phyloP scores from a whole-genome alignment of 30 jellyfish, hydroid and myxozoan genomes.

The Calvadosia cruxmelitensis region DNA sequence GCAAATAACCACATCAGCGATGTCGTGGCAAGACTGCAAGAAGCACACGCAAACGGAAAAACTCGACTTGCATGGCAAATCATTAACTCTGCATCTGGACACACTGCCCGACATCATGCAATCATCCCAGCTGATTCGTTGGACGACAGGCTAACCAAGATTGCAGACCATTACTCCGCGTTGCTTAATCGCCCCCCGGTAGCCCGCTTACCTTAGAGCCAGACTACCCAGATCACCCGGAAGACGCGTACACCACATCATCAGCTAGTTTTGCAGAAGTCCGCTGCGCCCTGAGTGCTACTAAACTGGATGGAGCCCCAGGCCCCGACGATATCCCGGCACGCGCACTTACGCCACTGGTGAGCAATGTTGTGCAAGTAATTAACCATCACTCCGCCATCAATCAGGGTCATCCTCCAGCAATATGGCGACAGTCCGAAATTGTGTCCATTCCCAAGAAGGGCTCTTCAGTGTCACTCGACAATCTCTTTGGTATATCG shows the following conservation, averaged over 20 bases:
- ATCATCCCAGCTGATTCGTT: neutral
- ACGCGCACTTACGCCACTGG: neutral
- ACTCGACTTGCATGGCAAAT: neutral
- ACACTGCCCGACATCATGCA: neutral
- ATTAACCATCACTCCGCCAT: neutral
- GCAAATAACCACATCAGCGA: neutral
- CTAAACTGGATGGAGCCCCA: neutral
- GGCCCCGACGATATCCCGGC: neutral
- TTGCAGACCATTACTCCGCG: neutral
- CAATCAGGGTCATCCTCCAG: neutral
- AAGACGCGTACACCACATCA: neutral
- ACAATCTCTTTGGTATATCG: neutral
- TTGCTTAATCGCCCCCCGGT: neutral
- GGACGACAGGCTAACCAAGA: neutral
- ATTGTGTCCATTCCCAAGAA: neutral
- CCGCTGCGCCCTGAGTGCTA: neutral
- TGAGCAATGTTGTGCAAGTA: neutral
- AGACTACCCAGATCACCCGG: neutral
- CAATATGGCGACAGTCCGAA: neutral
- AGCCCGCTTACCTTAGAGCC: neutral
- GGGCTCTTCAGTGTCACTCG: neutral
- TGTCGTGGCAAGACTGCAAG: neutral
- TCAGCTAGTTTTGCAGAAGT: neutral
- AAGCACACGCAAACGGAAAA: neutral
- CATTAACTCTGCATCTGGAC: neutral